Percentiles rank a stretch among this genome's conserved stretches.
Conservation (phyloP, 2,888 invertebrate genomes). For the Sarcophaga rosellei region DNA sequence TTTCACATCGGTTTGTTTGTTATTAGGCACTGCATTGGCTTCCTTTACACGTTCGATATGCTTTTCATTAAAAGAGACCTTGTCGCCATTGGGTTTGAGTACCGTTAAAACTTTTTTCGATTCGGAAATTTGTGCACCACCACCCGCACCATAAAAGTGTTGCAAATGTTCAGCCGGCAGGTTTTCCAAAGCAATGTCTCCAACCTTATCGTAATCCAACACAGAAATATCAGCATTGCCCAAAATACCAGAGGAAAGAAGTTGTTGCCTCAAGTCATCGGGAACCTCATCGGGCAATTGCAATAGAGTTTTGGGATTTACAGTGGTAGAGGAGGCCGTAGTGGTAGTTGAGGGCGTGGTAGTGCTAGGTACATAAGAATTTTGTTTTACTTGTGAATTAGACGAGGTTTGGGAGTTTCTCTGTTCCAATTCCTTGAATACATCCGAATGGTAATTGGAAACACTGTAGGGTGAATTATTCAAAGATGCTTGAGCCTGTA, state of each 20-base stretch:
- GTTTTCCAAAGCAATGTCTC: conserved; percentile 91
- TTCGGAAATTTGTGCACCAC: conserved; percentile 87
- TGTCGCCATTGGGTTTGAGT: conserved; percentile 85
- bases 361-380: conserved; percentile 25
- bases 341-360: conserved; percentile 48
- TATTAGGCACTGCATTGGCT: conserved; percentile 78
- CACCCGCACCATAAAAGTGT: conserved; percentile 93
- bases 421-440: conserved; percentile 79
- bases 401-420: conserved; percentile 59
- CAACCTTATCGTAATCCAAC: conserved; percentile 93
- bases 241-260: conserved; percentile 91
- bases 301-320: conserved; percentile 78
- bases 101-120: conserved; percentile 87
- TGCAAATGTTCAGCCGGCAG: conserved; percentile 92
- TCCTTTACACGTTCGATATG: conserved; percentile 82
- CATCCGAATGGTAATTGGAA: conserved; percentile 80
- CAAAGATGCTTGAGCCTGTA: conserved; percentile 24
- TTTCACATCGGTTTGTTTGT: conserved; percentile 90
- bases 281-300: conserved; percentile 93
- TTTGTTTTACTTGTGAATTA: conserved; percentile 5
- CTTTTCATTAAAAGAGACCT: conserved; percentile 82
- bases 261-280: conserved; percentile 91
- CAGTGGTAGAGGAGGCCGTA: conserved; percentile 35
- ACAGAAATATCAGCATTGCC: conserved; percentile 94
- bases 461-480: conserved; percentile 76